Evolutionary conservation across 2,113 vertebrate genomes (phyloP).

Genomic region (Steatornis caripensis): DNA sequence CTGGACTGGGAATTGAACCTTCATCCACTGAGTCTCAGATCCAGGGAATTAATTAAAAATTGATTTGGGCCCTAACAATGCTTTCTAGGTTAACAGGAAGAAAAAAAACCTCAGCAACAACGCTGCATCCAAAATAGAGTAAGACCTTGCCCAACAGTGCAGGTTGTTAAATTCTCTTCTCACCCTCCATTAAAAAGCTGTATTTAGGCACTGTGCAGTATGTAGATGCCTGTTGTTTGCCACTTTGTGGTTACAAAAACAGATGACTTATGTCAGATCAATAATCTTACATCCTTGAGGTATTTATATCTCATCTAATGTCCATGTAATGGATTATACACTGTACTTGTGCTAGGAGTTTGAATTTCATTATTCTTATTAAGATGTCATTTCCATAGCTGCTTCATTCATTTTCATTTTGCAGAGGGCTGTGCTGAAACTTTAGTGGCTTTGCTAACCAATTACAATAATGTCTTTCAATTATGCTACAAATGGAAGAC

Average conservation of each 20-base stretch:
- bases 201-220: neutral
- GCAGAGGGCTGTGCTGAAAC: neutral
- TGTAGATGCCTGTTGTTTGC: neutral
- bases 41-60: neutral
- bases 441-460: conserved; percentile 32
- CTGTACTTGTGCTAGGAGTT: neutral
- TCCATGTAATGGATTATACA: conserved; percentile 38
- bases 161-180: neutral
- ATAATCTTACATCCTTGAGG: conserved; percentile 44
- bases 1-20: neutral
- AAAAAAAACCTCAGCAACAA: neutral
- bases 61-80: neutral
- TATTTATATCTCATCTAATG: conserved; percentile 51
- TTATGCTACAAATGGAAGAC: conserved; percentile 47
- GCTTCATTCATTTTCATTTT: conserved; percentile 54
- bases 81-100: neutral
- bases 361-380: conserved; percentile 62
- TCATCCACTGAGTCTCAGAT: neutral
- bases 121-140: neutral
- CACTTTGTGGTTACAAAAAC: neutral
- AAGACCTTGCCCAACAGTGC: neutral
- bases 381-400: conserved; percentile 49
- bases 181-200: neutral
- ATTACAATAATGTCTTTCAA: conserved; percentile 41
- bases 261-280: conserved; percentile 21